These are phyloP conservation scores for Aradophagus sp. DNA, from an alignment of 1,140 invertebrate genomes.

Conservation along the genomic window DNA sequence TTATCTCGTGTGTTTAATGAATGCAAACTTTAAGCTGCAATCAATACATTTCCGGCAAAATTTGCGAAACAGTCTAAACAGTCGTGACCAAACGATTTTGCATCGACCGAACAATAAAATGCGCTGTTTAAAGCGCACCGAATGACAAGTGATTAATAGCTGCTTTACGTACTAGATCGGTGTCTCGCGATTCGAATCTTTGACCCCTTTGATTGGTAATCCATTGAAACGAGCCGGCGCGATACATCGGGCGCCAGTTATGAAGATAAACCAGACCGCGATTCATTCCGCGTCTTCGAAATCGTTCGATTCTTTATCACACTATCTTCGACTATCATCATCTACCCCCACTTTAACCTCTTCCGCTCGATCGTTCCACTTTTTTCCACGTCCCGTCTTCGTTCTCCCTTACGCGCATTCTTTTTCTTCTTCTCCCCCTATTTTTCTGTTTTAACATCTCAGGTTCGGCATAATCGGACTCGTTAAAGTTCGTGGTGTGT, in stretches of 20 bases:
- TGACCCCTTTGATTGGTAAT: slow-evolving; percentile 55
- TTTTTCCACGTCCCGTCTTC: background rate
- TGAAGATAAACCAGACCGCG: slow-evolving; percentile 45
- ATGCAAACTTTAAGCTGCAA: too few species aligned
- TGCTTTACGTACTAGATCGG: slow-evolving; percentile 41
- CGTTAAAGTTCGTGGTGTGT: slow-evolving; percentile 42
- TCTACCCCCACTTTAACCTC: slow-evolving; percentile 4
- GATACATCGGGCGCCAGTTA: slow-evolving; percentile 47
- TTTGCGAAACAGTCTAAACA: slow-evolving; percentile 5
- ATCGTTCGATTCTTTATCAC: slow-evolving; percentile 49
- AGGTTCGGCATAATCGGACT: slow-evolving; percentile 47
- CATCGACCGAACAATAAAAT: slow-evolving; percentile 20
- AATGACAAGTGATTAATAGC: slow-evolving; percentile 42
- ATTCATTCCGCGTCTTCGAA: slow-evolving; percentile 55
- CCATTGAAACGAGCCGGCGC: slow-evolving; percentile 50
- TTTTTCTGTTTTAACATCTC: slow-evolving; percentile 28
- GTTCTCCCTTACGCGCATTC: too few species aligned
- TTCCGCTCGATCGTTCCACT: background rate
- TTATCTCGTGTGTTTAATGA: too few species aligned
- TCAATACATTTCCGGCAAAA: too few species aligned
- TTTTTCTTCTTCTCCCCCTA: slow-evolving; percentile 1
- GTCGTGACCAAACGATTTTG: background rate
- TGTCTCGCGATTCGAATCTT: slow-evolving; percentile 49
- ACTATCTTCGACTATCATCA: slow-evolving; percentile 42
- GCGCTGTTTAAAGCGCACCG: slow-evolving; percentile 34